A percentile compares a stretch with the other conserved stretches of the same genome.
These are phyloP conservation scores for Larimichthys polyactis DNA, from an alignment of 2,113 vertebrate species.

Conservation along the genomic window DNA sequence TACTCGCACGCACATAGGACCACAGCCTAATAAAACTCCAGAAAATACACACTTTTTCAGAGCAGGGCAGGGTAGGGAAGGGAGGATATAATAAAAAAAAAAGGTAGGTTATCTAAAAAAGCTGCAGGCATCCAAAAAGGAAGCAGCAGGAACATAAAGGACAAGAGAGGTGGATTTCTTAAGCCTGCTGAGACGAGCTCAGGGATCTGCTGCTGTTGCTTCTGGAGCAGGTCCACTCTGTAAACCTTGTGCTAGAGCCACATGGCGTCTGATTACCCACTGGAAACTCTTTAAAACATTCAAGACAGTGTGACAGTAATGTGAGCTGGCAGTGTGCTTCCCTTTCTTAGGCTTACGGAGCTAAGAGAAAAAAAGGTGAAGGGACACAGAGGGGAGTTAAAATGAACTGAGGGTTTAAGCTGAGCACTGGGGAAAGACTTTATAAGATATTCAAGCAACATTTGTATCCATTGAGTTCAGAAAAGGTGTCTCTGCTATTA, in stretches of 20 bases:
- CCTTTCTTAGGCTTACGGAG: conserved; percentile 20
- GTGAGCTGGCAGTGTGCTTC: conserved; percentile 55
- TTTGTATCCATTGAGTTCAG: neutral
- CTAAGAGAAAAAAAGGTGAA: neutral
- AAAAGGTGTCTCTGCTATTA: neutral
- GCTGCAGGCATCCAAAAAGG: conserved; percentile 46
- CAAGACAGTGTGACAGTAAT: conserved; percentile 66
- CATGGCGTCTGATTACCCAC: conserved; percentile 72
- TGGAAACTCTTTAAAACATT: conserved; percentile 86
- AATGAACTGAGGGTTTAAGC: neutral
- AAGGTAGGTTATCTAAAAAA: conserved; percentile 63
- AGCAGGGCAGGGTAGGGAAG: conserved; percentile 18
- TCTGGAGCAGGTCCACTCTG: conserved; percentile 13
- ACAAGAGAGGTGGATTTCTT: conserved; percentile 18
- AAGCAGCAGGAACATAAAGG: conserved; percentile 28
- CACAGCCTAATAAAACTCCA: conserved; percentile 16
- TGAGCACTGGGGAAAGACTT: neutral
- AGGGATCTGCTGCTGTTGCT: conserved; percentile 18
- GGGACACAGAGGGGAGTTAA: neutral
- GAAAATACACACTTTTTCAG: conserved; percentile 45
- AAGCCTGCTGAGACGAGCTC: conserved; percentile 28
- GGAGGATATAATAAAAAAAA: conserved; percentile 43
- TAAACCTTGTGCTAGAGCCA: conserved; percentile 29
- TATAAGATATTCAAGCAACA: neutral
- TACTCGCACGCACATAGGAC: conserved; percentile 31